Conservation (phyloP, 2,797 vertebrate genomes). For the Coreius guichenoti region DNA sequence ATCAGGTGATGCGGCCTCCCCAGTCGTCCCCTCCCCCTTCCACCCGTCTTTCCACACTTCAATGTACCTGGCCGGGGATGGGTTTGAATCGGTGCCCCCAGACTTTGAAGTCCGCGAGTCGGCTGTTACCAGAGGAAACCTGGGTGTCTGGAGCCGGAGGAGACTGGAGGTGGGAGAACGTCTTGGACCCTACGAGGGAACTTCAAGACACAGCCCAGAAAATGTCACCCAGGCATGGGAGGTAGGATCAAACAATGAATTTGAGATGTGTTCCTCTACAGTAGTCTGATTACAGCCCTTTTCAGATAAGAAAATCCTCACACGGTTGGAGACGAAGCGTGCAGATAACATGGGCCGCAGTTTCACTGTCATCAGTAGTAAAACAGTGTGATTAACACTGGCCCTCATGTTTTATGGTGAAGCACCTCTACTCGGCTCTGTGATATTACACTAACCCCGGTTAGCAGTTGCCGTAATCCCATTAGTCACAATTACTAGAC, state of each 20-base stretch:
- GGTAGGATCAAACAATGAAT: slow-evolving; percentile 76
- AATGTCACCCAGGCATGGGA: slow-evolving; percentile 88
- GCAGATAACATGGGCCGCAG: not conserved
- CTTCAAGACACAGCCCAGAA: slow-evolving; percentile 81
- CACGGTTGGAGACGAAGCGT: not conserved
- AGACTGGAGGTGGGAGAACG: slow-evolving; percentile 89
- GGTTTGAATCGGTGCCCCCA: slow-evolving; percentile 82
- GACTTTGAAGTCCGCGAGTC: slow-evolving; percentile 95
- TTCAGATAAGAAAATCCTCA: slow-evolving; percentile 25
- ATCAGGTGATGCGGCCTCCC: slow-evolving; percentile 85
- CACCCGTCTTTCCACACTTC: slow-evolving; percentile 80
- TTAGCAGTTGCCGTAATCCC: slow-evolving; percentile 43
- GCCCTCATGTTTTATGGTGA: slow-evolving; percentile 30
- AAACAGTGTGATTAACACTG: slow-evolving; percentile 36
- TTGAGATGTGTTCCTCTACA: not conserved
- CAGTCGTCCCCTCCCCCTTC: slow-evolving; percentile 82
- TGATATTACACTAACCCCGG: slow-evolving; percentile 30
- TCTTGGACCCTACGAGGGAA: slow-evolving; percentile 91
- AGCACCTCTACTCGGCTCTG: slow-evolving; percentile 26
- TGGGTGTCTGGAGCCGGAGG: slow-evolving; percentile 93
- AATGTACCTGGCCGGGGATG: slow-evolving; percentile 80
- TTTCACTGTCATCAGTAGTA: slow-evolving; percentile 24
- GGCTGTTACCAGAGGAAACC: slow-evolving; percentile 77
- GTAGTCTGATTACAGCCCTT: slow-evolving; percentile 16
- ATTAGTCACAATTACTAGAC: slow-evolving; percentile 53